A percentile compares a stretch with the other conserved stretches of the same genome.
These are phyloP conservation scores for Girardia tigrina DNA, from an alignment of 2,888 invertebrate species.

Conservation along the genomic window DNA sequence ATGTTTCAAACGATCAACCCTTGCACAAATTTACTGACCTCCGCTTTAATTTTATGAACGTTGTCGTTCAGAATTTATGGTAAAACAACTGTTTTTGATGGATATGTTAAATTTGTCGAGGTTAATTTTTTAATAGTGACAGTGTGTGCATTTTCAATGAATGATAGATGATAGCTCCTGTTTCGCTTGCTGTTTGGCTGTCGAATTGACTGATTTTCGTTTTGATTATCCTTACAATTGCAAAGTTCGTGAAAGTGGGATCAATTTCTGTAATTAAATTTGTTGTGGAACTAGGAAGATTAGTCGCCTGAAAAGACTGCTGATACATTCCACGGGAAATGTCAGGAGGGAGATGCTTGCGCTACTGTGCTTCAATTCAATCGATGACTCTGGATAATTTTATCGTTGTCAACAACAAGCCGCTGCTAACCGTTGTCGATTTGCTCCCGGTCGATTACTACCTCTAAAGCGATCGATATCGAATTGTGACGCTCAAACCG, in stretches of 20 bases:
- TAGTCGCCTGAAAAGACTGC: not conserved
- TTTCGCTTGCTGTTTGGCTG: constrained; percentile 1
- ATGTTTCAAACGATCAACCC: no score
- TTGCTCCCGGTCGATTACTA: no score
- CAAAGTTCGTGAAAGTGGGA: not conserved
- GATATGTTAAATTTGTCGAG: constrained; percentile 7
- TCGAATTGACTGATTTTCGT: not conserved
- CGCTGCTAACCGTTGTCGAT: no score
- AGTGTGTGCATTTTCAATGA: constrained; percentile 11
- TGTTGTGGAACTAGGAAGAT: not conserved
- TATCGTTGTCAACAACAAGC: no score
- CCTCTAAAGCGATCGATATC: no score
- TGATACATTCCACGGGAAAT: not conserved
- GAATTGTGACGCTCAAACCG: no score
- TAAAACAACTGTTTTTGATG: not conserved
- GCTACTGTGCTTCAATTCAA: no score
- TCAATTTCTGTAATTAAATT: not conserved
- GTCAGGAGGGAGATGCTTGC: not conserved
- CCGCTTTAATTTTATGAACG: no score
- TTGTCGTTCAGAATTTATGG: no score
- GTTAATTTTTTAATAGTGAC: not conserved
- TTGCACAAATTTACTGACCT: no score
- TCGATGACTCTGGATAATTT: no score
- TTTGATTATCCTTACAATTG: not conserved
- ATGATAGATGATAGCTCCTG: not conserved